phyloP scores from a whole-genome alignment of 23 tunicate genomes.

The Pegea sp. region DNA sequence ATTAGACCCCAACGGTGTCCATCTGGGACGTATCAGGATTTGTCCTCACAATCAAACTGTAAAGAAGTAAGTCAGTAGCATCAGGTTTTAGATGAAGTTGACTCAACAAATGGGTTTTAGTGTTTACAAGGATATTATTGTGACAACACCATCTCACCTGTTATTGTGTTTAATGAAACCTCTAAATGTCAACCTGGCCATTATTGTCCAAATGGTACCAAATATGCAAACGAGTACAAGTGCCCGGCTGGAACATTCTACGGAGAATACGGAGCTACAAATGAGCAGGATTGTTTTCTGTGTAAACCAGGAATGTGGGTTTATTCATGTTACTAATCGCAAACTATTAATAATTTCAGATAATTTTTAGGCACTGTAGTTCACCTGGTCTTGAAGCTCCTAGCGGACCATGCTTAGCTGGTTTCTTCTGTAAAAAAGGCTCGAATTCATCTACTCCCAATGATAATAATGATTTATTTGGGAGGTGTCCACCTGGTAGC shows the following conservation, averaged over 20 bases:
- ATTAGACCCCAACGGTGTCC: slow-evolving; percentile 21
- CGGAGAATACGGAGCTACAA: slow-evolving; percentile 22
- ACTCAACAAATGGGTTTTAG: slow-evolving; percentile 17
- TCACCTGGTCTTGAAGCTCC: slow-evolving; percentile 36
- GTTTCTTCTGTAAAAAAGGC: slow-evolving; percentile 52
- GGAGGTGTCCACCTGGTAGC: slow-evolving; percentile 45
- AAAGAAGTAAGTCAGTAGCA: slow-evolving; percentile 20
- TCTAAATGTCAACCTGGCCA: slow-evolving; percentile 72
- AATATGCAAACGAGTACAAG: slow-evolving; percentile 10
- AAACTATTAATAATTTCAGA: neutral
- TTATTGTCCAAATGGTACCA: slow-evolving; percentile 65
- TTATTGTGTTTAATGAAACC: slow-evolving; percentile 51
- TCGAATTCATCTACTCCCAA: slow-evolving; percentile 42
- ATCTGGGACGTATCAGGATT: slow-evolving; percentile 60
- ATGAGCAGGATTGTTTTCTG: slow-evolving; percentile 7
- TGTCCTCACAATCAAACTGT: slow-evolving; percentile 22
- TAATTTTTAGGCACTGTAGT: slow-evolving; percentile 38
- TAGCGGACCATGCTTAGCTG: slow-evolving; percentile 33
- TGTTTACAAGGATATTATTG: slow-evolving; percentile 64
- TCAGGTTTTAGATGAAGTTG: no score
- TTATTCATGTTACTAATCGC: neutral
- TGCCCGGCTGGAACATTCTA: slow-evolving; percentile 63
- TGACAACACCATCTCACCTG: slow-evolving; percentile 75
- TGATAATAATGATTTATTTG: slow-evolving; percentile 16
- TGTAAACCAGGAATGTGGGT: slow-evolving; percentile 55